Evolutionary conservation across 2,888 invertebrate genomes (phyloP).

Genomic region (Drosophila cracens): DNA sequence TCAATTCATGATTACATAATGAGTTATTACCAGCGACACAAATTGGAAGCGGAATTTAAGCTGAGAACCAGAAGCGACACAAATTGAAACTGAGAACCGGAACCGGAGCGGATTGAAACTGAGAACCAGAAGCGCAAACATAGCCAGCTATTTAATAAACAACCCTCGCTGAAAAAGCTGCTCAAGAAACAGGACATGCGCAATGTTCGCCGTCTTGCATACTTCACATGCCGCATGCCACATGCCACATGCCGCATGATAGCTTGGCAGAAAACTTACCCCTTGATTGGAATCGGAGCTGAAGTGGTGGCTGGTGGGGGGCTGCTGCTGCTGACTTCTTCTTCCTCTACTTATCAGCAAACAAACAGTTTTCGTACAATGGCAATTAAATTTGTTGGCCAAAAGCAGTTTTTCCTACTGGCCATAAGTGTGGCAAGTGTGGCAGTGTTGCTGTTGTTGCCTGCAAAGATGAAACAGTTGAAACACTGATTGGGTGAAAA

Average conservation of each 20-base stretch:
- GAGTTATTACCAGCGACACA: background rate
- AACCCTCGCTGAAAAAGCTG: conserved; percentile 30
- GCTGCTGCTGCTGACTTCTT: conserved; percentile 15
- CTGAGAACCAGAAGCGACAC: no score
- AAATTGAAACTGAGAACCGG: background rate
- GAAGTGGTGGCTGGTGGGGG: background rate
- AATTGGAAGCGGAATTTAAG: background rate
- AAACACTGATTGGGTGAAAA: conserved; percentile 47
- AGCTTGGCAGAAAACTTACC: conserved; percentile 40
- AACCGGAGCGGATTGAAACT: no score
- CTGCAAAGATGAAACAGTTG: conserved; percentile 33
- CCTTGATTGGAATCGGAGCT: conserved; percentile 29
- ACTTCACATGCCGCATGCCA: conserved; percentile 24
- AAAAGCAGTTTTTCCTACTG: conserved; percentile 38
- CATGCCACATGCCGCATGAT: conserved; percentile 20
- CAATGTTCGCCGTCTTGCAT: conserved; percentile 29
- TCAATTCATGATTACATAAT: background rate
- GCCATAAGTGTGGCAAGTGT: conserved; percentile 48
- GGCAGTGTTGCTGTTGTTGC: conserved; percentile 30
- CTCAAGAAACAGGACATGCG: conserved; percentile 56
- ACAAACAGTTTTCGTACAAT: conserved; percentile 45
- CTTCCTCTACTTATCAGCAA: conserved; percentile 53
- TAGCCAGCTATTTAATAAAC: background rate
- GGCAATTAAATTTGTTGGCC: conserved; percentile 60
- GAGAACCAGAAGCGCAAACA: background rate